These are phyloP conservation scores for Engystomops pustulosus DNA, from an alignment of 2,113 vertebrate genomes.

Conservation along the genomic window DNA sequence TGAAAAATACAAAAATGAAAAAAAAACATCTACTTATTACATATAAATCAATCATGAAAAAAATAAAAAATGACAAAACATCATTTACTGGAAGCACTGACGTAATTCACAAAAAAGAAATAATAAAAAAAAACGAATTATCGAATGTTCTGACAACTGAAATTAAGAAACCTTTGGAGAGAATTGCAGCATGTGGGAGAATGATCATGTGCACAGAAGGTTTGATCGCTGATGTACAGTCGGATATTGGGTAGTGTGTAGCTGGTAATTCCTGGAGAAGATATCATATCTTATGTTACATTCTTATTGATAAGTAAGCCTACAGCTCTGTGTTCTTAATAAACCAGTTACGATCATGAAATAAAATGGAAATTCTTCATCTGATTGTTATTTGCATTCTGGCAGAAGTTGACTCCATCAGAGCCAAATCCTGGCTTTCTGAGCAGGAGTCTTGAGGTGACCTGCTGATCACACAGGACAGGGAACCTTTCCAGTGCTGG, in stretches of 20 bases:
- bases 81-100: too few species aligned
- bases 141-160: too few species aligned
- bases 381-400: conserved; percentile 55
- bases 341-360: conserved; percentile 14
- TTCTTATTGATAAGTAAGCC: conserved; percentile 29
- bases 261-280: conserved; percentile 14
- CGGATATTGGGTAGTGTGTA: conserved; percentile 21
- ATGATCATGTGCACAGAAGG: background rate
- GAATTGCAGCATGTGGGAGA: background rate
- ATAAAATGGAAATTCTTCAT: conserved; percentile 50
- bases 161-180: background rate
- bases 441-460: conserved; percentile 45
- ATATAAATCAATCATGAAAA: too few species aligned
- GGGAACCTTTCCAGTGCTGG: background rate
- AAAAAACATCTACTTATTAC: too few species aligned
- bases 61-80: too few species aligned
- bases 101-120: background rate
- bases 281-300: conserved; percentile 30
- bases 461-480: conserved; percentile 33
- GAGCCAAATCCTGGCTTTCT: conserved; percentile 50
- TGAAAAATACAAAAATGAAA: too few species aligned
- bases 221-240: background rate
- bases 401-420: conserved; percentile 21
- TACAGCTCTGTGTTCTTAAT: conserved; percentile 28
- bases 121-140: too few species aligned